Conservation (phyloP, 2,888 invertebrate species). For the Esperia sulphurella region DNA sequence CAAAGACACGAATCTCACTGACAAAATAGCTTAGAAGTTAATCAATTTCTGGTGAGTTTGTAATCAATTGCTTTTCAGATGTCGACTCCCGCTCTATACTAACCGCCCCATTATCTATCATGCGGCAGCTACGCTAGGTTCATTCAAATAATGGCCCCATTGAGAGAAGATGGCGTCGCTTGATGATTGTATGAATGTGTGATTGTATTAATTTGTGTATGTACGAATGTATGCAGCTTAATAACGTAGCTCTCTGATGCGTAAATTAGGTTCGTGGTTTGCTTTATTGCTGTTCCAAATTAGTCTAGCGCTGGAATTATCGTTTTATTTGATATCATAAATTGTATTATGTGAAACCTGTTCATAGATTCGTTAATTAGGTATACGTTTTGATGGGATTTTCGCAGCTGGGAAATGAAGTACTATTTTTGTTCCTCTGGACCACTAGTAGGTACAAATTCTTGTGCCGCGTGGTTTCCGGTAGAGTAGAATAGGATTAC, state of each 20-base stretch:
- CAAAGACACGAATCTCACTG: no score
- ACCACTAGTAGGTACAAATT: no score
- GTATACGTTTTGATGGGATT: no score
- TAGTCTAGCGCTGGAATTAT: background rate
- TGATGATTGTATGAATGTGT: background rate
- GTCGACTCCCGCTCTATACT: background rate
- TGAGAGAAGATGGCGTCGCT: background rate
- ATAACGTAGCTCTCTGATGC: background rate
- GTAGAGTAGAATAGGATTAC: no score
- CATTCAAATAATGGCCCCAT: background rate
- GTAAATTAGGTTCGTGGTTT: conserved; percentile 4
- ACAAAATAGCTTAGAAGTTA: no score
- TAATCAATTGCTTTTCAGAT: background rate
- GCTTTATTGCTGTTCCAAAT: background rate
- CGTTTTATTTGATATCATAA: background rate
- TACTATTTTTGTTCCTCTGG: no score
- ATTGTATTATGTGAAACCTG: no score
- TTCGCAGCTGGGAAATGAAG: no score
- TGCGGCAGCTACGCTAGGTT: background rate
- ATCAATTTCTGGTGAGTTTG: no score
- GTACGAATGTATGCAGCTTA: background rate
- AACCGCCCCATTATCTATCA: background rate
- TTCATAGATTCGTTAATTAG: no score
- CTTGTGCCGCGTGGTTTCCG: no score
- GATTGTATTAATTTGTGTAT: background rate